Conservation (phyloP, 2,113 vertebrate genomes). For the Callopanchax toddi region DNA sequence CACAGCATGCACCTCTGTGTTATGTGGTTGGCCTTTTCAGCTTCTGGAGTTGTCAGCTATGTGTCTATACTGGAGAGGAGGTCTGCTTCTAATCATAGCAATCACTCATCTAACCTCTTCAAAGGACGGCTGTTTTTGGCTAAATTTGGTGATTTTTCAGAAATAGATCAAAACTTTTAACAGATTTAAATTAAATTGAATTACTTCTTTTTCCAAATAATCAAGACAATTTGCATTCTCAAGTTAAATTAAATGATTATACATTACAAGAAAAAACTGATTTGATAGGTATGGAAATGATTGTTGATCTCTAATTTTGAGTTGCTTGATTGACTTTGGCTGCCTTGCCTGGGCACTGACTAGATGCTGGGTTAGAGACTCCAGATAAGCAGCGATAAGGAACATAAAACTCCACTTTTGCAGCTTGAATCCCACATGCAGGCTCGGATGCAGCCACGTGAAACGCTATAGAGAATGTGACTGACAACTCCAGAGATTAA, state of each 20-base stretch:
- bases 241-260: too few relatives aligned
- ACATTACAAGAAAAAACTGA: too few relatives aligned
- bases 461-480: conserved; percentile 33
- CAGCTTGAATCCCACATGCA: conserved; percentile 28
- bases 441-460: conserved; percentile 27
- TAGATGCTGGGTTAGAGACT: conserved; percentile 42
- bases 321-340: conserved; percentile 56
- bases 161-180: conserved; percentile 41
- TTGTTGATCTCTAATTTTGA: conserved; percentile 8
- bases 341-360: conserved; percentile 46
- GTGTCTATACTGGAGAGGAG: conserved; percentile 55
- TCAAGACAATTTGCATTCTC: conserved; percentile 26
- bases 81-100: conserved; percentile 58
- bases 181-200: too few relatives aligned
- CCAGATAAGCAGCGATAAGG: conserved; percentile 39
- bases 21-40: conserved; percentile 44
- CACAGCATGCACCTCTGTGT: conserved; percentile 46
- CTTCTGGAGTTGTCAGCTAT: conserved; percentile 51
- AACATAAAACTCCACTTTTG: conserved; percentile 22
- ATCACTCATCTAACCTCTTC: conserved; percentile 46
- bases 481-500: conserved; percentile 56
- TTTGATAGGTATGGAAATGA: too few relatives aligned
- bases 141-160: conserved; percentile 43
- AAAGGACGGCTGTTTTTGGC: conserved; percentile 47
- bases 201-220: too few relatives aligned